phyloP scores from a whole-genome alignment of 2,888 invertebrate species.

The Nycteola revayana region DNA sequence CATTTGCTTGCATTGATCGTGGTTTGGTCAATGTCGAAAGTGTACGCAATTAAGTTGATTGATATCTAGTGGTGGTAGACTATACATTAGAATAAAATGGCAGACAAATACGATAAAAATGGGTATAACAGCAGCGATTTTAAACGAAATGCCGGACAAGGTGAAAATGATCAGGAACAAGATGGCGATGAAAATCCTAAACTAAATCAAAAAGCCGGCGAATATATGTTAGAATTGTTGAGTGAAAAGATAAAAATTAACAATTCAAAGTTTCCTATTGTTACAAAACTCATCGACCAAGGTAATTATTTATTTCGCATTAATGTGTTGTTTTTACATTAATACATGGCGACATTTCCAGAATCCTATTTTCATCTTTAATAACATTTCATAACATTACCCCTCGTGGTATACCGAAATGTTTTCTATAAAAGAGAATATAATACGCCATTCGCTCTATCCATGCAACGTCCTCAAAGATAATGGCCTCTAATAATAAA shows the following conservation, averaged over 20 bases:
- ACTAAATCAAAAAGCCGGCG: conserved; percentile 87
- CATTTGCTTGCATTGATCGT: conserved; percentile 13
- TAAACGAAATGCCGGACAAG: conserved; percentile 65
- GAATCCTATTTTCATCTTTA: too few relatives aligned
- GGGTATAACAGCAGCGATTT: conserved; percentile 74
- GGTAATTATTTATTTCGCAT: conserved; percentile 65
- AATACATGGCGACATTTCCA: too few relatives aligned
- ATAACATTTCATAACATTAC: too few relatives aligned
- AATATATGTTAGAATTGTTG: conserved; percentile 88
- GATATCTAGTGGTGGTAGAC: neutral
- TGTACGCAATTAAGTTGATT: too few relatives aligned
- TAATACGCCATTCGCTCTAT: too few relatives aligned
- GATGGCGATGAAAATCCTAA: conserved; percentile 81
- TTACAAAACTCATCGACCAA: conserved; percentile 86
- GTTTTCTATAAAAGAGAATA: too few relatives aligned
- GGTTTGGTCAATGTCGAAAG: conserved; percentile 13
- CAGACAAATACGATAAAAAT: conserved; percentile 69
- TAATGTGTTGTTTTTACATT: too few relatives aligned
- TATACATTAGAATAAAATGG: conserved; percentile 38
- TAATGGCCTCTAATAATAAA: too few relatives aligned
- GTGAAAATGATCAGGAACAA: conserved; percentile 53
- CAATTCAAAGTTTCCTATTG: conserved; percentile 86
- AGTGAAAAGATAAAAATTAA: conserved; percentile 86
- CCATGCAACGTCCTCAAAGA: too few relatives aligned
- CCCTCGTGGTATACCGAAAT: too few relatives aligned